Base-by-base conservation (phyloP, 35 echinoderm and acorn worm genomes). In the Chiridota heheva region DNA sequence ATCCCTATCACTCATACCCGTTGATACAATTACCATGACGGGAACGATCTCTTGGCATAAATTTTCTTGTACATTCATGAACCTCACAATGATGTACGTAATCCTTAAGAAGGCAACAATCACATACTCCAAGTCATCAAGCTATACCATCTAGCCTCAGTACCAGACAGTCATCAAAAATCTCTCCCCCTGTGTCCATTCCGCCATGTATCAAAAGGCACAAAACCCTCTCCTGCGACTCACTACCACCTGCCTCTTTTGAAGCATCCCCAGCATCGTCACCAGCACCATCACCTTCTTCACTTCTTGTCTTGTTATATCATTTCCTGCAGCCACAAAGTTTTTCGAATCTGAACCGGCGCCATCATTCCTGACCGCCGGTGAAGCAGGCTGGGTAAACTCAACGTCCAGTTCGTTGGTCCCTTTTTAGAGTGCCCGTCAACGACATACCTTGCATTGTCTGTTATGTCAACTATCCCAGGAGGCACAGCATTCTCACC, bases 161-260 rank as follows among this genome's bases (percentile, higher is more conserved):
- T 13, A 97, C 76, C n/a, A 97, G 47, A 73, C 78, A 88, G 58
- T 97, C 94, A 76, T 97, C 94, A 81, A 97, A 91, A 16, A 91
- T 88, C 66, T 88, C 83, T 10, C 94, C 94, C 18, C 84, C 42
- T 1, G 88, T 87, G 49, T 97, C 89, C 94, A 97, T 97, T 4
- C 94, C 94, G 27, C 93, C 94, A 53, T 91, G 78, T n/a, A 97
- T 78, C 31, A 97, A 43, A 60, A 84, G 32, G 87, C 49, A 40
- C 31, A 61, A 84, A 35, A 88, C 7, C 26, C 46, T 43, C 27
- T 57, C 51, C 26, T n/a, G n/a, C n/a, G n/a, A n/a, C n/a, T 44
- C n/a, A 39, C 41, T 65, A 15, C 47, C 51, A 33, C 36, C 15
- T 1, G 56, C 42, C 25, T 40, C 46, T 33, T 48, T 40, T 61